Percentiles rank a stretch among this genome's conserved stretches.
Conservation (phyloP, 2,888 invertebrate species). For the Ennomos quercinarius region DNA sequence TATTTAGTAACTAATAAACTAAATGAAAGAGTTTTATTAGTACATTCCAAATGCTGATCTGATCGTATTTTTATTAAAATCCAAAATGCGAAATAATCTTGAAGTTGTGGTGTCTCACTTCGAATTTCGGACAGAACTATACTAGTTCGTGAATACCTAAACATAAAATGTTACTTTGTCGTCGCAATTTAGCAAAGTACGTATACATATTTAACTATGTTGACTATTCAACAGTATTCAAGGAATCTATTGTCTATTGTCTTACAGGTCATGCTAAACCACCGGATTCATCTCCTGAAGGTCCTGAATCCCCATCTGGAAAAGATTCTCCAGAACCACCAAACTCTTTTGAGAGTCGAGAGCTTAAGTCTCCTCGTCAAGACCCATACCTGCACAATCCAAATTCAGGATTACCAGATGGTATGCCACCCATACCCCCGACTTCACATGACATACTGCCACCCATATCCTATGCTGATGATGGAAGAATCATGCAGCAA, state of each 20-base stretch:
- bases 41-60: too few relatives aligned
- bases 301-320: slow-evolving; percentile 71
- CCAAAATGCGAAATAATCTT: too few relatives aligned
- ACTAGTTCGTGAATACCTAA: too few relatives aligned
- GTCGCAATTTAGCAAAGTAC: too few relatives aligned
- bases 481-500: slow-evolving; percentile 68
- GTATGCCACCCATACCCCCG: slow-evolving; percentile 50
- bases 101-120: too few relatives aligned
- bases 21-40: too few relatives aligned
- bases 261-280: slow-evolving; percentile 74
- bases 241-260: slow-evolving; percentile 5
- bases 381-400: slow-evolving; percentile 69
- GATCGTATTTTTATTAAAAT: too few relatives aligned
- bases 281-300: slow-evolving; percentile 76
- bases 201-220: too few relatives aligned
- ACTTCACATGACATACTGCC: slow-evolving; percentile 64
- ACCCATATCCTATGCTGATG: slow-evolving; percentile 66
- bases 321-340: slow-evolving; percentile 74
- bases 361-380: slow-evolving; percentile 68
- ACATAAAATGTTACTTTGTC: too few relatives aligned
- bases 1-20: too few relatives aligned
- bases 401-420: slow-evolving; percentile 57
- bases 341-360: slow-evolving; percentile 60
- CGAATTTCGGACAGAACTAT: too few relatives aligned
- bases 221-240: too few relatives aligned